These are phyloP conservation scores for Trichonephila clavipes DNA, from an alignment of 1,140 invertebrate species.

Conservation along the genomic window DNA sequence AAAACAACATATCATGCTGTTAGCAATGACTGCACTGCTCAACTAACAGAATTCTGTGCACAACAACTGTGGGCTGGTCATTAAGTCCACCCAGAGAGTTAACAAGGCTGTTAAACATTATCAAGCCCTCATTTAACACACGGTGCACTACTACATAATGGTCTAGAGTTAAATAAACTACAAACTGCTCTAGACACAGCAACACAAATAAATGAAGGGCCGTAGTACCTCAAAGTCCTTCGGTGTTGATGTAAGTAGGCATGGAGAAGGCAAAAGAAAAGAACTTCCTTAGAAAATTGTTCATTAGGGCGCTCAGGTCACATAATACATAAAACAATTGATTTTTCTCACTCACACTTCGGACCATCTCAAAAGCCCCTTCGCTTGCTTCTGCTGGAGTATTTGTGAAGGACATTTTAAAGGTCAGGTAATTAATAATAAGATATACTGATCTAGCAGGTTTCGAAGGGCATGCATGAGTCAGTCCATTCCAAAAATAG, in stretches of 20 bases:
- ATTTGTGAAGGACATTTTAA: conserved; percentile 56
- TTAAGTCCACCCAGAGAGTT: conserved; percentile 50
- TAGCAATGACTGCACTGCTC: conserved; percentile 73
- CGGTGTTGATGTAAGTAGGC: conserved; percentile 65
- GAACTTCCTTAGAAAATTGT: conserved; percentile 73
- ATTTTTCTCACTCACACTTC: conserved; percentile 82
- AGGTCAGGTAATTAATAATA: conserved; percentile 66
- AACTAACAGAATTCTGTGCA: conserved; percentile 75
- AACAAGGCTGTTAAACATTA: conserved; percentile 30
- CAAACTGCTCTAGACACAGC: conserved; percentile 76
- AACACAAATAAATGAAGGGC: conserved; percentile 76
- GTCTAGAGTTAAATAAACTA: conserved; percentile 75
- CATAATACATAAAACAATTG: conserved; percentile 51
- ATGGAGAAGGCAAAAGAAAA: conserved; percentile 75
- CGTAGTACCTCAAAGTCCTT: conserved; percentile 77
- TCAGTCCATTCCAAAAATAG: conserved; percentile 76
- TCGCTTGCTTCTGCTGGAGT: conserved; percentile 82
- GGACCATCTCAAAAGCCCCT: conserved; percentile 99
- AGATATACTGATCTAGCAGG: conserved; percentile 74
- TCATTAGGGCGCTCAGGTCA: conserved; percentile 67
- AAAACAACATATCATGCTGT: conserved; percentile 77
- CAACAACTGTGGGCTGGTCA: conserved; percentile 66
- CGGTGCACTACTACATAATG: conserved; percentile 72
- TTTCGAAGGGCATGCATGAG: conserved; percentile 77
- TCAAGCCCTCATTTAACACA: conserved; percentile 67